Base-by-base conservation (phyloP, 1,140 invertebrate species). In the Drosophila athabasca region DNA sequence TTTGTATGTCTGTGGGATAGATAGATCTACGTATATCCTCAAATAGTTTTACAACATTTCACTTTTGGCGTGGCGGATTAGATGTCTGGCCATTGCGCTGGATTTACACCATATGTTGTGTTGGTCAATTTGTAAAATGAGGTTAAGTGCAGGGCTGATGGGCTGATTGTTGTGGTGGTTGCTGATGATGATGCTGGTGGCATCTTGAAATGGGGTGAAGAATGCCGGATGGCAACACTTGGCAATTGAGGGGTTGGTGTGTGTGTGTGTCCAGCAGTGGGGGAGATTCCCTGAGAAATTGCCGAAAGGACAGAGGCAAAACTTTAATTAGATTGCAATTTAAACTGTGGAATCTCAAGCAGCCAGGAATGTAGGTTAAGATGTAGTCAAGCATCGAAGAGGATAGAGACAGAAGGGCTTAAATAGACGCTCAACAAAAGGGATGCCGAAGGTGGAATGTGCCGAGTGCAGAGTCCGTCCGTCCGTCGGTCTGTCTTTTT, bases 121-220 rank as follows among this genome's bases (percentile, higher is more conserved):
- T 80, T 71, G 82, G 83, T 87, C 82, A 87, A 87, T 87, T 87
- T 87, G 80, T 79, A 82, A 88, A 87, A 78, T 82, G 69, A 76
- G 82, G 78, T 82, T 87, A 85, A 85, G 65, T 67, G 59, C 17
- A 3, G 31, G 31, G 31, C 24, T 29, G 29, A 29, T 44, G 26
- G 52, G 62, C 31, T 26, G 62, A 69, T 58, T 57, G n/a, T 2
- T 11, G 22, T 44, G 48, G 9, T 51, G 49, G 39, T 43, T 43
- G 15, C 41, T 54, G 39, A 15, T 35, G 46, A 45, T 35, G 46
- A 45, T 45, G n/a, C n/a, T n/a, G 29, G n/a, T 53, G 58, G 46
- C 26, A 44, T 48, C 54, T 76, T 41, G 6, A 46, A 65, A 59
- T 75, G 67, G 62, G 57, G 52, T 51, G 55, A 48, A 68, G 70